Base-by-base conservation (phyloP, 2,113 vertebrate species). In the Peromyscus maniculatus region DNA sequence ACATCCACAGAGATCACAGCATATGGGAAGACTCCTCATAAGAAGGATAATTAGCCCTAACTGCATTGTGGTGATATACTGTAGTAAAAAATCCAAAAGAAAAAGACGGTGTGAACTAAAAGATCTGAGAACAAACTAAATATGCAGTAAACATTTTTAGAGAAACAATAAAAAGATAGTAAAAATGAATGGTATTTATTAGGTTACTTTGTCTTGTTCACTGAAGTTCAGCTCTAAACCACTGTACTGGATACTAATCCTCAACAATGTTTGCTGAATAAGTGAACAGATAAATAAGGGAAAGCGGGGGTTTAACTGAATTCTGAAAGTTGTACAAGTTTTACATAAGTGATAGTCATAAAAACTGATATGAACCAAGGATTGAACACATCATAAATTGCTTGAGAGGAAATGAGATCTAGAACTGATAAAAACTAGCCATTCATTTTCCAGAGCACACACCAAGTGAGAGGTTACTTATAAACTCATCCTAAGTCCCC, bases 31-130 rank as follows among this genome's bases (percentile, higher is more conserved):
- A 26, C 17, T 89, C 52, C 5, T 43, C 57, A 75, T 4, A 31
- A 21, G 11, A 91, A 97, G 43, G 55, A 21, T 26, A 75, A 91
- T 39, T 59, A 59, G 36, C 75, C 9, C 31, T 43, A 89, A 87
- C 2, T 55, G 7, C 46, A 55, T 31, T 86, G 71, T 94, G 59
- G 39, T 93, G 43, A 52, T 26, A 62, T 66, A 89, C 0, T 43
- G 7, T 28, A 46, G 79, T 43, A 59, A 71, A 95, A 92, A 95
- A 92, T 82, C 66, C 66, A 91, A 46, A 77, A 64, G 52, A 79
- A 79, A 82, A 93, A 92, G 49, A 93, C 9, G 24, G 3, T 31
- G 13, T 33, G n/a, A 69, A 39, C 22, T 69, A 52, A 96, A 72
- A 94, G 4, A 93, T 10, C 8, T 62, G 64, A 16, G 71, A 3